Evolutionary conservation across 2,797 vertebrate genomes (phyloP).

Genomic region (Gambelia wislizenii): DNA sequence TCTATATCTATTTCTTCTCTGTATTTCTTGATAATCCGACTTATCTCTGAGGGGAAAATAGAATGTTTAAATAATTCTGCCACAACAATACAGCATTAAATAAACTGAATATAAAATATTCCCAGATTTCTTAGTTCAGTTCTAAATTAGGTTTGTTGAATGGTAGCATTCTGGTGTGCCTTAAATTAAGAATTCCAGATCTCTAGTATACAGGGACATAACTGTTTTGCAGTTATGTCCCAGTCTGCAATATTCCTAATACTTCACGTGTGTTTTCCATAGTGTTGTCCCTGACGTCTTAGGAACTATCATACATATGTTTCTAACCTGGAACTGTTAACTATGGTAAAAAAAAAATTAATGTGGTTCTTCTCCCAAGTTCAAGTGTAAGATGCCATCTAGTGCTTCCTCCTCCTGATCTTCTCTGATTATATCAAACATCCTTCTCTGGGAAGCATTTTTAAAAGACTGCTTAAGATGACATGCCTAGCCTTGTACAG

Average conservation of each 20-base stretch:
- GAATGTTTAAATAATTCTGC: constrained; percentile 4
- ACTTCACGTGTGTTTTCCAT: background rate
- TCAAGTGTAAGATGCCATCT: background rate
- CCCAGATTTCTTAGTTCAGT: background rate
- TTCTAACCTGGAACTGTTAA: background rate
- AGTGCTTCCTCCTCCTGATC: background rate
- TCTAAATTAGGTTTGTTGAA: background rate
- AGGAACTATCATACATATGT: background rate
- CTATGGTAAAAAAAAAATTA: background rate
- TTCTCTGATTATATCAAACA: background rate
- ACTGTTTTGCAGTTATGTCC: background rate
- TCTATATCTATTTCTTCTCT: background rate
- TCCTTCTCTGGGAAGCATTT: background rate
- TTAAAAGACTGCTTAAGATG: background rate
- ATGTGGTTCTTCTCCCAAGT: background rate
- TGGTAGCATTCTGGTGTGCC: background rate
- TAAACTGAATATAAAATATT: background rate
- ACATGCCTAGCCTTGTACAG: background rate
- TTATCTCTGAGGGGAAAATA: background rate
- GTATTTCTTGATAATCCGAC: background rate
- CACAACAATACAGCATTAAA: background rate
- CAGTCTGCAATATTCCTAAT: background rate
- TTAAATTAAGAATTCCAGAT: background rate
- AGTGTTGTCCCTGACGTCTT: background rate
- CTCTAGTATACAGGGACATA: background rate